phyloP scores from a whole-genome alignment of 2,797 vertebrate genomes.

The Gastrophryne carolinensis region DNA sequence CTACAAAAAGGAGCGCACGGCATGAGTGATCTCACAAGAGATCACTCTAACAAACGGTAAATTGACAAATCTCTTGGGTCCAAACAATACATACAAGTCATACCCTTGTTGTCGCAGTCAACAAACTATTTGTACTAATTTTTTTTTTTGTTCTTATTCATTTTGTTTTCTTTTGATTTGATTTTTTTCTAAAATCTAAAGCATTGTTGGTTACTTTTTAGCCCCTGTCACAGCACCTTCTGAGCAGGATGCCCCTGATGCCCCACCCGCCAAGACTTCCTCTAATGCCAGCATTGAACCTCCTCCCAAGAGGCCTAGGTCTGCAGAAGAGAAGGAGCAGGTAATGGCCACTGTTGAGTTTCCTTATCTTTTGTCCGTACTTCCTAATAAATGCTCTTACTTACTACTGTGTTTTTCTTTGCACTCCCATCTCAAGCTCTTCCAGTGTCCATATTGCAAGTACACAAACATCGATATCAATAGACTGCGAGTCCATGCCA shows the following conservation, averaged over 20 bases:
- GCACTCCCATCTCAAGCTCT: conserved; percentile 75
- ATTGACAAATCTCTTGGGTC: too few relatives aligned
- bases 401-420: conserved; percentile 45
- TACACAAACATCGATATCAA: conserved; percentile 95
- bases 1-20: too few relatives aligned
- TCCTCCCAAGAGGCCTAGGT: conserved; percentile 86
- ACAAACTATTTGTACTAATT: too few relatives aligned
- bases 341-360: conserved; percentile 66
- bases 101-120: too few relatives aligned
- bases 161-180: too few relatives aligned
- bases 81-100: too few relatives aligned
- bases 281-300: conserved; percentile 84
- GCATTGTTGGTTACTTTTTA: not conserved
- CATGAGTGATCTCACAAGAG: too few relatives aligned
- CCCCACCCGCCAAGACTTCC: conserved; percentile 80
- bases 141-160: too few relatives aligned
- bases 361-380: not conserved
- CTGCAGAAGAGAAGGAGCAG: conserved; percentile 93
- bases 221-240: conserved; percentile 70
- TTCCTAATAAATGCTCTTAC: not conserved
- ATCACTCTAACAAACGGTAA: too few relatives aligned
- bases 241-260: conserved; percentile 85
- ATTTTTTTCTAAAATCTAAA: too few relatives aligned
- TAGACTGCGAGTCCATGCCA: conserved; percentile 94
- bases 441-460: conserved; percentile 98